Percentiles rank a stretch among this genome's conserved stretches.
Conservation (phyloP, 2,888 invertebrate genomes). For the Mayetiola destructor region DNA sequence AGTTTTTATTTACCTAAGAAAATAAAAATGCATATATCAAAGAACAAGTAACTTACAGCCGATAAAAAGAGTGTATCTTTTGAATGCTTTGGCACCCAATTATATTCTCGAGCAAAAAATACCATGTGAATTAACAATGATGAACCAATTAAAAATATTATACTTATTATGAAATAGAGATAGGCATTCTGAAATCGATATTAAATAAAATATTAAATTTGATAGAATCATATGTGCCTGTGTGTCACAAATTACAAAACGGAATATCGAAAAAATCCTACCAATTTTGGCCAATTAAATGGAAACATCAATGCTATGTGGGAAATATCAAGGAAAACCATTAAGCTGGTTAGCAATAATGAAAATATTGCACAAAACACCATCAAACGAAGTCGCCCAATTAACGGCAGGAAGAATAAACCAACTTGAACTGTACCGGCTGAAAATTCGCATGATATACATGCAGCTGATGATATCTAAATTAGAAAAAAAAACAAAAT, state of each 20-base stretch:
- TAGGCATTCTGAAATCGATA: conserved; percentile 45
- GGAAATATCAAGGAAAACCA: conserved; percentile 66
- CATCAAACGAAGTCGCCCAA: conserved; percentile 60
- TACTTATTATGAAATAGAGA: conserved; percentile 56
- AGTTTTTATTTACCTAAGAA: not conserved
- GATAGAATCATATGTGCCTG: not conserved
- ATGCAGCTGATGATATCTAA: conserved; percentile 57
- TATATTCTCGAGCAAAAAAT: conserved; percentile 47
- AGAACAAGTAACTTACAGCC: conserved; percentile 39
- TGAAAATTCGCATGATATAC: conserved; percentile 57
- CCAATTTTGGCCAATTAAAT: conserved; percentile 64
- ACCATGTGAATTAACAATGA: conserved; percentile 54
- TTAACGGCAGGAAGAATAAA: conserved; percentile 60
- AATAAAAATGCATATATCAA: not conserved
- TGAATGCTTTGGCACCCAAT: conserved; percentile 56
- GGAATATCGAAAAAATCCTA: conserved; percentile 33
- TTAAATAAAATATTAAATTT: not conserved
- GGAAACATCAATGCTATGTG: conserved; percentile 65
- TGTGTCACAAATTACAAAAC: not conserved
- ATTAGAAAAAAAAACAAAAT: conserved; percentile 14
- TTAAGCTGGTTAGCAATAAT: conserved; percentile 54
- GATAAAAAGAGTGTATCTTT: conserved; percentile 53
- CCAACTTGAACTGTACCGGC: conserved; percentile 62
- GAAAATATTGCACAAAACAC: conserved; percentile 62
- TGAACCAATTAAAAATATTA: conserved; percentile 54